These are phyloP conservation scores for Acronicta psi DNA, from an alignment of 2,888 invertebrate species.

Conservation along the genomic window DNA sequence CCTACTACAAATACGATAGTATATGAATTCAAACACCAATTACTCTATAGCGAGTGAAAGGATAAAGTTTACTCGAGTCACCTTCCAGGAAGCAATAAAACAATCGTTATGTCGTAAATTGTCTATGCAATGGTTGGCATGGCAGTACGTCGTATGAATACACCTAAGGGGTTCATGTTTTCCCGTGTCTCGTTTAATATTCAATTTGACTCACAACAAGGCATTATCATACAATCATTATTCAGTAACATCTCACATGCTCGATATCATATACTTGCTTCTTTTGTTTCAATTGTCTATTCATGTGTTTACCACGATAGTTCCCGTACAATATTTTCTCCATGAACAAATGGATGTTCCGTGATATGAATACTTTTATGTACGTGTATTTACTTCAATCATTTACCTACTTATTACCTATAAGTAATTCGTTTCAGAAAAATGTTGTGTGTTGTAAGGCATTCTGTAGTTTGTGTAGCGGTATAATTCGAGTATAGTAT, in stretches of 20 bases:
- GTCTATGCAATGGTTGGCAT: constrained; percentile 45
- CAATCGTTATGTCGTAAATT: constrained; percentile 51
- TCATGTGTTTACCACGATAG: constrained; percentile 54
- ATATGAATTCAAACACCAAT: constrained; percentile 31
- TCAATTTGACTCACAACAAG: constrained; percentile 75
- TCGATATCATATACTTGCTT: constrained; percentile 69
- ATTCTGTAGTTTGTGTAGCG: constrained; percentile 24
- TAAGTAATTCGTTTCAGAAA: constrained; percentile 12
- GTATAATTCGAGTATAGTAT: too few relatives aligned
- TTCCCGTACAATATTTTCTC: constrained; percentile 41
- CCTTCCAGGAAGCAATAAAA: constrained; percentile 56
- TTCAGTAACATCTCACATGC: constrained; percentile 78
- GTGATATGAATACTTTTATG: constrained; percentile 35
- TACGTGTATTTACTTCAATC: constrained; percentile 9
- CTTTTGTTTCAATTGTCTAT: constrained; percentile 72
- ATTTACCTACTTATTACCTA: too few relatives aligned
- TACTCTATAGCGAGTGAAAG: constrained; percentile 47
- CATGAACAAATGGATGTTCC: constrained; percentile 39
- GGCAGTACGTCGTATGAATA: constrained; percentile 49
- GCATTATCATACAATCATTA: constrained; percentile 79
- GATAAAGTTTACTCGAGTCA: constrained; percentile 40
- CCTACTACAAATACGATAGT: constrained; percentile 16
- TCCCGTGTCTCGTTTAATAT: constrained; percentile 73
- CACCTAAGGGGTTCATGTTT: constrained; percentile 62
- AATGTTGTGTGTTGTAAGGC: constrained; percentile 24